Percentiles rank a stretch among this genome's conserved stretches.
phyloP scores from a whole-genome alignment of 2,888 invertebrate species.

The Caenorhabditis panamensis region DNA sequence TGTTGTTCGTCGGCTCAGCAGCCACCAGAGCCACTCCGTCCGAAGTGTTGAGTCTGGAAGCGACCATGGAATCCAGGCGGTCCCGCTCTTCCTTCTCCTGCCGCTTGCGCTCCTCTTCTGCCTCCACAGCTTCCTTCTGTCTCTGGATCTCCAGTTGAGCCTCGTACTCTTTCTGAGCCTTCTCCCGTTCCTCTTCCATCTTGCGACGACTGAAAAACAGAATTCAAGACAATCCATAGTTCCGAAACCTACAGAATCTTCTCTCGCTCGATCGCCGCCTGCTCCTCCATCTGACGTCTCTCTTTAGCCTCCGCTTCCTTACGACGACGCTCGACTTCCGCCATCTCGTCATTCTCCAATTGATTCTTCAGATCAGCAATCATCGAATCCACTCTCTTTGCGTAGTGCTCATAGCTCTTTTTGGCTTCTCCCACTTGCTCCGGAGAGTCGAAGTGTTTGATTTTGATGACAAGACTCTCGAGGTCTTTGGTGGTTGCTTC shows the following conservation, averaged over 20 bases:
- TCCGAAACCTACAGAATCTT: slow-evolving; percentile 82
- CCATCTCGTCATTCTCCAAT: slow-evolving; percentile 84
- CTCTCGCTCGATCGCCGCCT: slow-evolving; percentile 90
- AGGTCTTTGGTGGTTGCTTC: slow-evolving; percentile 45
- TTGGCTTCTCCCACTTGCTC: slow-evolving; percentile 48
- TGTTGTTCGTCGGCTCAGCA: neutral
- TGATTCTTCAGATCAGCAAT: slow-evolving; percentile 67
- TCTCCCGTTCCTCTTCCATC: slow-evolving; percentile 90
- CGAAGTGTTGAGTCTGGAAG: slow-evolving; percentile 88
- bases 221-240: neutral
- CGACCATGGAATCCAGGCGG: slow-evolving; percentile 93
- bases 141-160: slow-evolving; percentile 86
- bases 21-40: slow-evolving; percentile 55
- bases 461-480: slow-evolving; percentile 43
- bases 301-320: slow-evolving; percentile 86
- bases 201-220: slow-evolving; percentile 87
- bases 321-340: slow-evolving; percentile 91
- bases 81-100: slow-evolving; percentile 87
- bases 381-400: slow-evolving; percentile 64
- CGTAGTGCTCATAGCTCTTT: slow-evolving; percentile 63
- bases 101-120: slow-evolving; percentile 26
- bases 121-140: slow-evolving; percentile 82
- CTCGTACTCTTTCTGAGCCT: slow-evolving; percentile 90
- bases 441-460: slow-evolving; percentile 52
- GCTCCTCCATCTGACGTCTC: slow-evolving; percentile 89